Conservation (phyloP, 2,797 vertebrate genomes). For the Sebastes minor region DNA sequence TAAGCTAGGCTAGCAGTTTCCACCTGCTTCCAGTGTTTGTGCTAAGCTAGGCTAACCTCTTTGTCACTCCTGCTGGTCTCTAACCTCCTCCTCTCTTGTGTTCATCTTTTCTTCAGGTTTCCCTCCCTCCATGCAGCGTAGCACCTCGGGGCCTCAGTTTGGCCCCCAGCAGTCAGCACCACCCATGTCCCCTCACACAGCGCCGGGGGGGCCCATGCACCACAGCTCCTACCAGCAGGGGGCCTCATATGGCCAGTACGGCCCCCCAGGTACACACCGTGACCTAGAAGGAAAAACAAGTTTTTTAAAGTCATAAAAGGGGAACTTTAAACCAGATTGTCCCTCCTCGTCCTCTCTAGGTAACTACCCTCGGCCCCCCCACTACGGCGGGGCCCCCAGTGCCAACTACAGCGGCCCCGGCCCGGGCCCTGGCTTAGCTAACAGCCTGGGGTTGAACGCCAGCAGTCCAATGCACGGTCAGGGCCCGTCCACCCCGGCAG, state of each 20-base stretch:
- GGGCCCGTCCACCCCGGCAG: conserved; percentile 87
- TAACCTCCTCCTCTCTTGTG: not conserved
- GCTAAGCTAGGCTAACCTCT: not conserved
- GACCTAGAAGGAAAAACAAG: rapidly evolving
- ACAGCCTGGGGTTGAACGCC: conserved; percentile 84
- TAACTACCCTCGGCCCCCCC: conserved; percentile 90
- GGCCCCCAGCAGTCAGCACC: conserved; percentile 89
- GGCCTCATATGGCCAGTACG: conserved; percentile 89
- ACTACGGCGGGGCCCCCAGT: conserved; percentile 89
- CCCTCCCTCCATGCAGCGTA: conserved; percentile 88
- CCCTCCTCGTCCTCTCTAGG: conserved; percentile 73
- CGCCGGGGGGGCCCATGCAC: conserved; percentile 79
- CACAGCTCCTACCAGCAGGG: conserved; percentile 89
- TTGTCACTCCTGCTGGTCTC: not conserved
- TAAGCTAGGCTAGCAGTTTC: too few relatives aligned
- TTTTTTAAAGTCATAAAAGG: not conserved
- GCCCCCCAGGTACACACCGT: conserved; percentile 86
- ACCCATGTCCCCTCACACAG: conserved; percentile 89
- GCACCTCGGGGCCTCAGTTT: conserved; percentile 87
- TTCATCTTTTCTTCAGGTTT: conserved; percentile 76
- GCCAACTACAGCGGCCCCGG: conserved; percentile 90
- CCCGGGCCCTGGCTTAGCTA: conserved; percentile 86
- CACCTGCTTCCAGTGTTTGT: not conserved
- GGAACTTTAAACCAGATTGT: not conserved
- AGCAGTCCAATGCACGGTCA: conserved; percentile 94